A percentile compares a stretch with the other conserved stretches of the same genome.
These are phyloP conservation scores for Anarhynchus alexandrinus DNA, from an alignment of 2,113 vertebrate species.

Conservation along the genomic window DNA sequence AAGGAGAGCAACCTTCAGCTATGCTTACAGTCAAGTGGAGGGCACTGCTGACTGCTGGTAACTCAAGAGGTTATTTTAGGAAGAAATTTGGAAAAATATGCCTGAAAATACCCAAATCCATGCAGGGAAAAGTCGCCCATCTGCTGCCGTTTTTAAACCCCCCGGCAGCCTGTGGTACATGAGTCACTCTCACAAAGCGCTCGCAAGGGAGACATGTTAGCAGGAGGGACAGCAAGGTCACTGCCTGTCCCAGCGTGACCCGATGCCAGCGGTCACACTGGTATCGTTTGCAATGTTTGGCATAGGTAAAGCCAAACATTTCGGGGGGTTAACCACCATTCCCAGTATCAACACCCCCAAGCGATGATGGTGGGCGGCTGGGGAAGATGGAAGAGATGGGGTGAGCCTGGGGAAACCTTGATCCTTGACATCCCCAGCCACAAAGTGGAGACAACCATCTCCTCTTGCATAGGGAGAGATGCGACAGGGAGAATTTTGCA, in stretches of 20 bases:
- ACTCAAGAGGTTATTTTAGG: slow-evolving; percentile 71
- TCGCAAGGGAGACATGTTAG: slow-evolving; percentile 2
- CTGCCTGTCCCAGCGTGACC: slow-evolving; percentile 47
- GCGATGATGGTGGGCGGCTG: background rate
- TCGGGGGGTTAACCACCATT: background rate
- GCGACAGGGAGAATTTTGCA: background rate
- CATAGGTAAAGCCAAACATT: background rate
- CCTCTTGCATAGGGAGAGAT: fast-evolving
- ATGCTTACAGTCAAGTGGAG: slow-evolving; percentile 40
- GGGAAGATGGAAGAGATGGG: background rate
- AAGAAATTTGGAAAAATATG: slow-evolving; percentile 72
- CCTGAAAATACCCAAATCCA: slow-evolving; percentile 62
- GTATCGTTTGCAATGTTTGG: too few species aligned
- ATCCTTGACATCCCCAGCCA: background rate
- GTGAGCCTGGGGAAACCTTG: background rate
- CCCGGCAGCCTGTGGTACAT: slow-evolving; percentile 61
- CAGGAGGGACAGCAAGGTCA: slow-evolving; percentile 54
- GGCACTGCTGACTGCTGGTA: slow-evolving; percentile 76
- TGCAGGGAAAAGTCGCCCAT: slow-evolving; percentile 34
- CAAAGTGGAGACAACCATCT: background rate
- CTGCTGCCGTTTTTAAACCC: slow-evolving; percentile 69
- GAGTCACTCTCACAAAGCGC: slow-evolving; percentile 66
- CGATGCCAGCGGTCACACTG: fast-evolving
- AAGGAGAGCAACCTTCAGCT: slow-evolving; percentile 44
- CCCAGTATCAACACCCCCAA: background rate